Percentiles rank a stretch among this genome's conserved stretches.
phyloP scores from a whole-genome alignment of 1,140 invertebrate genomes.

The Caenorhabditis brenneri region DNA sequence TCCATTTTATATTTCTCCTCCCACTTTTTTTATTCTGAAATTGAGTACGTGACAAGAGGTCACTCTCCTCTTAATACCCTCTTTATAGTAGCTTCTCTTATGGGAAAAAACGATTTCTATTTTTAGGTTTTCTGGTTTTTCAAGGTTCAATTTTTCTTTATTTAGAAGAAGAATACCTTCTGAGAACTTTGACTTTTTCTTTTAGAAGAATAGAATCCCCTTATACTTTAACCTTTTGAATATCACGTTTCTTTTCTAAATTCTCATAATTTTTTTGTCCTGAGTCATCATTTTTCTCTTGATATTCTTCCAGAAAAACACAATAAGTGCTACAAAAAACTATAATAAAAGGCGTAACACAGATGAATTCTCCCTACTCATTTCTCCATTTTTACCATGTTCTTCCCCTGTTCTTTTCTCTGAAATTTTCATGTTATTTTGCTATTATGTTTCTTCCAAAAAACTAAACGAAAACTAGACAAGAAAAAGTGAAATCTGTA shows the following conservation, averaged over 20 bases:
- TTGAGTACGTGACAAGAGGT: conserved; percentile 33
- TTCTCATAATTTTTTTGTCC: not conserved
- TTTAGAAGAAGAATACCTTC: not conserved
- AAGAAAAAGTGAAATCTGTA: conserved; percentile 11
- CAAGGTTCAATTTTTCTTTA: not conserved
- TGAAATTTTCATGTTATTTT: not conserved
- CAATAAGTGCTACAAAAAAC: not conserved
- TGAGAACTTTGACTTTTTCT: too few species aligned
- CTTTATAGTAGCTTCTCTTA: not conserved
- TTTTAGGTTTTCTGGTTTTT: not conserved
- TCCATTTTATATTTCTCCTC: not conserved
- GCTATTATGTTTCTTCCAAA: not conserved
- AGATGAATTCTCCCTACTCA: not conserved
- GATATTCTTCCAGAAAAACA: not conserved
- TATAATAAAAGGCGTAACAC: conserved; percentile 4
- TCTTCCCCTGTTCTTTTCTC: not conserved
- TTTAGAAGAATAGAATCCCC: too few species aligned
- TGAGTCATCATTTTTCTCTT: not conserved
- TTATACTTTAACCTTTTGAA: not conserved
- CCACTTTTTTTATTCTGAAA: conserved; percentile 3
- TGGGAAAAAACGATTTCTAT: not conserved
- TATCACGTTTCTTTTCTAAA: not conserved
- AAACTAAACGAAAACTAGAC: not conserved
- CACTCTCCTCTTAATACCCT: conserved; percentile 2
- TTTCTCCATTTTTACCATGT: not conserved